These are phyloP conservation scores for Noctua comes DNA, from an alignment of 2,888 invertebrate genomes.

Conservation along the genomic window DNA sequence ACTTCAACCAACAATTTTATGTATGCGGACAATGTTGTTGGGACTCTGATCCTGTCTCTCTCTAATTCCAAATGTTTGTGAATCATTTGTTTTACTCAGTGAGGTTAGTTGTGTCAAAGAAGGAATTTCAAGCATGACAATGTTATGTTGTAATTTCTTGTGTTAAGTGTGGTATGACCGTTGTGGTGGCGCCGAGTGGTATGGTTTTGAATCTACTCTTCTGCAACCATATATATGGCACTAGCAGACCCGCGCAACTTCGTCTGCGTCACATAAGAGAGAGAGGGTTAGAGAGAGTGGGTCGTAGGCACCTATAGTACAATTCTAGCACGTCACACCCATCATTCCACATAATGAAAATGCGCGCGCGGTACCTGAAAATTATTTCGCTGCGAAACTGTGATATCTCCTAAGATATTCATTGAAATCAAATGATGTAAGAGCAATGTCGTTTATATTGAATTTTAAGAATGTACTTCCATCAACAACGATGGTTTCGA, in stretches of 20 bases:
- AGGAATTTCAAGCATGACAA: slow-evolving; percentile 42
- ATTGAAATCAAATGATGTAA: too few species aligned
- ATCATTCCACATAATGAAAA: too few species aligned
- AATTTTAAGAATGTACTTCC: too few species aligned
- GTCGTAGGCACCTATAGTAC: too few species aligned
- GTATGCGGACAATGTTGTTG: slow-evolving; percentile 57
- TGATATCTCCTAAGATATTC: too few species aligned
- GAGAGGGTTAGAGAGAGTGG: too few species aligned
- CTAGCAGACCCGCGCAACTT: too few species aligned
- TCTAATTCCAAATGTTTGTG: slow-evolving; percentile 55
- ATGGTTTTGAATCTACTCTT: neutral
- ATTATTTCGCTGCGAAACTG: too few species aligned
- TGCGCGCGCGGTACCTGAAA: too few species aligned
- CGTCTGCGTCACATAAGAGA: too few species aligned
- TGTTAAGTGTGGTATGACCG: neutral
- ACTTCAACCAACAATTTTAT: slow-evolving; percentile 59
- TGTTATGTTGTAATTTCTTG: slow-evolving; percentile 30
- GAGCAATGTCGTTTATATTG: too few species aligned
- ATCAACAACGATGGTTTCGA: neutral
- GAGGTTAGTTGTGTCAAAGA: slow-evolving; percentile 56
- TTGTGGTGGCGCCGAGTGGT: slow-evolving; percentile 3
- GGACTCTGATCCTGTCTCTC: slow-evolving; percentile 53
- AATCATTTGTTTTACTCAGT: slow-evolving; percentile 45
- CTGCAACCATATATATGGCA: slow-evolving; percentile 12
- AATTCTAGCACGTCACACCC: too few species aligned